Evolutionary conservation across 2,797 vertebrate genomes (phyloP).

Genomic region (Hyperoplus immaculatus): DNA sequence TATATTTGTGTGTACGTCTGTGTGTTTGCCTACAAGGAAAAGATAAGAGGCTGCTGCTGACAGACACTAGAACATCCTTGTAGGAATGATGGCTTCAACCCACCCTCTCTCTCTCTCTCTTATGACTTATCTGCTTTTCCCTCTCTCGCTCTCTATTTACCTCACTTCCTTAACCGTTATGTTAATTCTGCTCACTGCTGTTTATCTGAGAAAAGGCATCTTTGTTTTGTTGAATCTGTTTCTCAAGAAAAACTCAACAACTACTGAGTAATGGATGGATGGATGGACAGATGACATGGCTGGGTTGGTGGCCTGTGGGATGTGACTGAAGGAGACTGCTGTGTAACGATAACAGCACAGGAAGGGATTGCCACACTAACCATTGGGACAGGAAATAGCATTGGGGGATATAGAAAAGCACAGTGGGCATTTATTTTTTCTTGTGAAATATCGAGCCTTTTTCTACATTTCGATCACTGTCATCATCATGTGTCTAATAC

Average conservation of each 20-base stretch:
- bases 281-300: slow-evolving; percentile 31
- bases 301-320: slow-evolving; percentile 31
- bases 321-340: slow-evolving; percentile 46
- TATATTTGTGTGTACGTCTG: slow-evolving; percentile 25
- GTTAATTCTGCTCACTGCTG: slow-evolving; percentile 53
- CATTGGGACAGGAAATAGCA: slow-evolving; percentile 54
- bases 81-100: slow-evolving; percentile 53
- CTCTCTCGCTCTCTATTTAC: slow-evolving; percentile 25
- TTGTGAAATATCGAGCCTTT: slow-evolving; percentile 15
- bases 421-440: neutral
- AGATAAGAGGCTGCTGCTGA: slow-evolving; percentile 68
- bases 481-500: neutral
- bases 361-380: slow-evolving; percentile 70
- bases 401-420: slow-evolving; percentile 47
- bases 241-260: slow-evolving; percentile 9
- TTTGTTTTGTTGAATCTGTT: slow-evolving; percentile 27
- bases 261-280: slow-evolving; percentile 7
- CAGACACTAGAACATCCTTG: slow-evolving; percentile 51
- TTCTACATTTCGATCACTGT: neutral
- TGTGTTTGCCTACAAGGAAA: slow-evolving; percentile 39
- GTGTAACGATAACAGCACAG: slow-evolving; percentile 60
- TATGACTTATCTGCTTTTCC: slow-evolving; percentile 41
- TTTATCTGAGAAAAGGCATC: slow-evolving; percentile 35
- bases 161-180: slow-evolving; percentile 29
- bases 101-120: slow-evolving; percentile 16